Conservation (phyloP, 2,113 vertebrate genomes). For the Pogonocichla stellata region DNA sequence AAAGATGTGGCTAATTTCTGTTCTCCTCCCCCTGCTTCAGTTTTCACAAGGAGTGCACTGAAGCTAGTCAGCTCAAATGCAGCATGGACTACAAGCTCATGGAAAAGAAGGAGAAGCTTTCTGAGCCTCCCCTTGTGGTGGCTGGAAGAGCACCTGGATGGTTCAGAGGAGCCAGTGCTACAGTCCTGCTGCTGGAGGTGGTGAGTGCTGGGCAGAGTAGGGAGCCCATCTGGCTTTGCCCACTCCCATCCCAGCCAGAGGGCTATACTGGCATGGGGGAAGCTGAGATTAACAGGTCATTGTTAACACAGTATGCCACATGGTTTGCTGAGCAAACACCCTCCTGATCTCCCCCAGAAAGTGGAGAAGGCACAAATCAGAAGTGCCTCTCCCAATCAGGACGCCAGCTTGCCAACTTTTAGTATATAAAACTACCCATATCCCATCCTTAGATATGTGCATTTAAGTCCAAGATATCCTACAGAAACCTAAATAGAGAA, state of each 20-base stretch:
- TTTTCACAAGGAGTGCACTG: neutral
- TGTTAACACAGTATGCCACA: neutral
- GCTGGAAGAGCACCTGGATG: neutral
- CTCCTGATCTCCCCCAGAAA: neutral
- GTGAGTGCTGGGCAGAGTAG: neutral
- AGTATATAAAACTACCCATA: neutral
- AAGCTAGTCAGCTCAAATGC: neutral
- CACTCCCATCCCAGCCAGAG: neutral
- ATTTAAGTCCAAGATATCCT: neutral
- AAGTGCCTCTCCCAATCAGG: neutral
- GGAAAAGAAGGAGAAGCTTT: neutral
- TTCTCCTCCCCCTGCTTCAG: neutral
- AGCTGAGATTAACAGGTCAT: neutral
- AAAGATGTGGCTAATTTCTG: conserved; percentile 28
- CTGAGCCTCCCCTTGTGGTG: neutral
- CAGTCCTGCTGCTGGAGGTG: neutral
- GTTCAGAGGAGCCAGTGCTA: neutral
- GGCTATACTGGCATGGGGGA: neutral
- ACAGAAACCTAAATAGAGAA: neutral
- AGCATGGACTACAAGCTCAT: neutral
- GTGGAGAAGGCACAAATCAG: neutral
- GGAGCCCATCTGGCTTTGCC: neutral
- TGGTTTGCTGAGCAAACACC: neutral
- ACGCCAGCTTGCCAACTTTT: neutral
- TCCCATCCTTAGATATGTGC: neutral